phyloP scores from a whole-genome alignment of 2,797 vertebrate species.

The Mus caroli region DNA sequence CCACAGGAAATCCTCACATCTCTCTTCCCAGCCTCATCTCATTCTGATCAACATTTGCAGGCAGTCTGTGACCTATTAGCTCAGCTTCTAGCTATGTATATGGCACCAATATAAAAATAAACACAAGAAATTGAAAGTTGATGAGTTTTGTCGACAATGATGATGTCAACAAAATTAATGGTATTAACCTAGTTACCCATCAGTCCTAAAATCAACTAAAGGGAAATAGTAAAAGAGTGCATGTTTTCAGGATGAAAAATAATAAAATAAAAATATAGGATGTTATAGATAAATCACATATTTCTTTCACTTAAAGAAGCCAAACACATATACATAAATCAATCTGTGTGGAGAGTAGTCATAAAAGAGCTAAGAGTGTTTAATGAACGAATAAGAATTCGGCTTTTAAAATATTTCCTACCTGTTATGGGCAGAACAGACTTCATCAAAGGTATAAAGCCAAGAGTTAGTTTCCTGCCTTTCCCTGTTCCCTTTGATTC shows the following conservation, averaged over 20 bases:
- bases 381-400: neutral
- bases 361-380: neutral
- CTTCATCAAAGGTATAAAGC: slow-evolving; percentile 14
- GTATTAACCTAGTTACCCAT: slow-evolving; percentile 33
- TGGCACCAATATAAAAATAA: neutral
- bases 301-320: neutral
- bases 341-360: neutral
- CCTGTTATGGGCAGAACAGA: neutral
- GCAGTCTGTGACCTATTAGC: neutral
- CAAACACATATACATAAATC: neutral
- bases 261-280: neutral
- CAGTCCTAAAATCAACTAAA: slow-evolving; percentile 10
- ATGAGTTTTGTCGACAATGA: neutral
- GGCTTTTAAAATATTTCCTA: neutral
- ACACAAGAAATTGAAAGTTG: neutral
- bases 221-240: neutral
- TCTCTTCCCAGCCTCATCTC: neutral
- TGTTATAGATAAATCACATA: neutral
- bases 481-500: neutral
- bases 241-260: neutral
- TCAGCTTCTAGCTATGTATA: neutral
- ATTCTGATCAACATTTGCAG: neutral
- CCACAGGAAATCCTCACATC: neutral
- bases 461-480: neutral
- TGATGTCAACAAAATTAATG: neutral